phyloP scores from a whole-genome alignment of 2,797 vertebrate species.

The Myotis daubentonii region DNA sequence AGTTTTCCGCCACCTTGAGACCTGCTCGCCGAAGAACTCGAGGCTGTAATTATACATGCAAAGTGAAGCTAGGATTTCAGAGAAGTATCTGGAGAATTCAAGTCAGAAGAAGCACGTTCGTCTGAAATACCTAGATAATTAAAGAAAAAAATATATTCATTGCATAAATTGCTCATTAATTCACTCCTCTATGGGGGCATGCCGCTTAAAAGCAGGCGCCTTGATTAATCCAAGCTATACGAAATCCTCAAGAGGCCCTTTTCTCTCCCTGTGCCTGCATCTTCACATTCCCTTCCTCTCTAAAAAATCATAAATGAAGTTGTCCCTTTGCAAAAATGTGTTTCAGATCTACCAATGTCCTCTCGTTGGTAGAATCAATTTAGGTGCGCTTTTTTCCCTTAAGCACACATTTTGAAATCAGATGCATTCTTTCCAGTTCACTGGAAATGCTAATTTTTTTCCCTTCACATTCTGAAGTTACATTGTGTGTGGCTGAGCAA shows the following conservation, averaged over 20 bases:
- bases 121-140: slow-evolving; percentile 79
- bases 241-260: slow-evolving; percentile 46
- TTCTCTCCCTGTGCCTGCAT: not conserved
- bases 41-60: slow-evolving; percentile 73
- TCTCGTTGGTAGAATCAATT: slow-evolving; percentile 44
- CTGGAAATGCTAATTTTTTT: slow-evolving; percentile 70
- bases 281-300: slow-evolving; percentile 48
- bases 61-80: slow-evolving; percentile 59
- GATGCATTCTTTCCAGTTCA: slow-evolving; percentile 69
- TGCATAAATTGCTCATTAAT: slow-evolving; percentile 77
- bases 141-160: slow-evolving; percentile 77
- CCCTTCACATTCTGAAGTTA: slow-evolving; percentile 43
- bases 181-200: slow-evolving; percentile 60
- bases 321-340: slow-evolving; percentile 57
- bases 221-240: slow-evolving; percentile 63
- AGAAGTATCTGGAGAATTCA: slow-evolving; percentile 72
- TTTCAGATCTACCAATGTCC: slow-evolving; percentile 30
- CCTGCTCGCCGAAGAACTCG: not conserved
- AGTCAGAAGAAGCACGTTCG: slow-evolving; percentile 62
- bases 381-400: slow-evolving; percentile 46
- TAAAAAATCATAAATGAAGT: slow-evolving; percentile 60
- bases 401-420: slow-evolving; percentile 74
- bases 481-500: slow-evolving; percentile 54
- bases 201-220: slow-evolving; percentile 56
- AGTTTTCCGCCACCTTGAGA: slow-evolving; percentile 17